These are phyloP conservation scores for Sciurus vulgaris DNA, from an alignment of 2,797 vertebrate genomes.

Conservation along the genomic window DNA sequence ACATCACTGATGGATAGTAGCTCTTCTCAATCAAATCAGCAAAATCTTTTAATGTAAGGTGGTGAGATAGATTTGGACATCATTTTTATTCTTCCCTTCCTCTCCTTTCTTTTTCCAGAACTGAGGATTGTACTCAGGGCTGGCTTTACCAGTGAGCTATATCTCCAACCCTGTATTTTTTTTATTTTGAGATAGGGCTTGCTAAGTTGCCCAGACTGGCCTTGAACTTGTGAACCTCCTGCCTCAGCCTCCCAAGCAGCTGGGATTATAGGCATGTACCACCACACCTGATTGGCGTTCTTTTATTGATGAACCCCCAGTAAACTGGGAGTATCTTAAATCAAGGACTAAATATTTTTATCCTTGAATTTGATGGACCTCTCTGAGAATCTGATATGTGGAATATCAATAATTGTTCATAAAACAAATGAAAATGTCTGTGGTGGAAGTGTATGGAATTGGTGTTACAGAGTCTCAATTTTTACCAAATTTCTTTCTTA, in stretches of 20 bases:
- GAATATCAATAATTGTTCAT: neutral
- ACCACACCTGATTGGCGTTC: too few relatives aligned
- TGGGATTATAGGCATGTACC: too few relatives aligned
- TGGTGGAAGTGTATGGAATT: neutral
- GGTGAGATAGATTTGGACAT: neutral
- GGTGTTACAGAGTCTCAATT: neutral
- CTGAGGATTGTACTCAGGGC: too few relatives aligned
- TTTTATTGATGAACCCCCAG: neutral
- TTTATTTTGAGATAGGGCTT: too few relatives aligned
- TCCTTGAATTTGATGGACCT: neutral
- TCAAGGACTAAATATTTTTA: neutral
- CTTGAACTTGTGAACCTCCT: too few relatives aligned
- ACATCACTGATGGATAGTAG: neutral
- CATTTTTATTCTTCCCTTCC: too few relatives aligned
- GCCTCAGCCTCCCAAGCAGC: too few relatives aligned
- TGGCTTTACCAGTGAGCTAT: too few relatives aligned
- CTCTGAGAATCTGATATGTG: neutral
- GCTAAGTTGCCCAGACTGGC: too few relatives aligned
- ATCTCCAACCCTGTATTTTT: too few relatives aligned
- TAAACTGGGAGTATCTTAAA: neutral
- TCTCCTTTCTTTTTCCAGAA: too few relatives aligned
- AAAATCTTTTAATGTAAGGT: neutral
- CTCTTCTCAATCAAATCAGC: neutral
- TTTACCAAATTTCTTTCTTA: neutral
- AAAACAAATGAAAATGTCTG: slow-evolving; percentile 42